A percentile compares a stretch with the other conserved stretches of the same genome.
Conservation (phyloP, 2,888 invertebrate species). For the Cynaeus angustus region DNA sequence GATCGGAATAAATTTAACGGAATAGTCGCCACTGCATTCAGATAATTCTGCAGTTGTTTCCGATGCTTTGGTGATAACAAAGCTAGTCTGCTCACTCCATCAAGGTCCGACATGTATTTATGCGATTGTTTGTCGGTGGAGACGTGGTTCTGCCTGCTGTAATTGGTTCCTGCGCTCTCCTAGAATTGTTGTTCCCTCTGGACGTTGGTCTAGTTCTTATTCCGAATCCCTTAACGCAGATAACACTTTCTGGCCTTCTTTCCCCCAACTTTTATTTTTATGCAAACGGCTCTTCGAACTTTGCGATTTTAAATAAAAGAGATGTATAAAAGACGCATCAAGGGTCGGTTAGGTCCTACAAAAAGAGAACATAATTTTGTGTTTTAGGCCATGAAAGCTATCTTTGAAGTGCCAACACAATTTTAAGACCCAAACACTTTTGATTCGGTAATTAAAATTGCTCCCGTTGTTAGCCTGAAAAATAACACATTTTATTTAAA, state of each 20-base stretch:
- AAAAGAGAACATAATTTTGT: neutral
- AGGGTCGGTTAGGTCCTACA: neutral
- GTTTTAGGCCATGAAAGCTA: neutral
- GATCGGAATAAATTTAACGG: conserved; percentile 28
- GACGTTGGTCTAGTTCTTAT: conserved; percentile 61
- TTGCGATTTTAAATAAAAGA: conserved; percentile 2
- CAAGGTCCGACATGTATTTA: conserved; percentile 63
- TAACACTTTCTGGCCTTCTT: conserved; percentile 57
- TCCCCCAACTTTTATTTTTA: conserved; percentile 24
- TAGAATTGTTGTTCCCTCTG: conserved; percentile 64
- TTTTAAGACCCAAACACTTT: too few relatives aligned
- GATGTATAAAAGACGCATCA: conserved; percentile 2
- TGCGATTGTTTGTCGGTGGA: conserved; percentile 65
- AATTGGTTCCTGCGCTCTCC: conserved; percentile 65
- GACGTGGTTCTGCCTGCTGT: conserved; percentile 61
- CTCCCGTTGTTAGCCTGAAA: too few relatives aligned
- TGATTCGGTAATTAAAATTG: too few relatives aligned
- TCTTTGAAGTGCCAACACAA: neutral
- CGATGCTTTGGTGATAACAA: conserved; percentile 59
- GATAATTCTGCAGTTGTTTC: conserved; percentile 52
- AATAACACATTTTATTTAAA: too few relatives aligned
- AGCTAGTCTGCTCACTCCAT: conserved; percentile 54
- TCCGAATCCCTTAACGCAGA: conserved; percentile 58
- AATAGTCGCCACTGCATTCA: conserved; percentile 30
- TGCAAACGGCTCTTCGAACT: conserved; percentile 34